Base-by-base conservation (phyloP, 2,888 invertebrate genomes). In the Chaetoderma sp. region DNA sequence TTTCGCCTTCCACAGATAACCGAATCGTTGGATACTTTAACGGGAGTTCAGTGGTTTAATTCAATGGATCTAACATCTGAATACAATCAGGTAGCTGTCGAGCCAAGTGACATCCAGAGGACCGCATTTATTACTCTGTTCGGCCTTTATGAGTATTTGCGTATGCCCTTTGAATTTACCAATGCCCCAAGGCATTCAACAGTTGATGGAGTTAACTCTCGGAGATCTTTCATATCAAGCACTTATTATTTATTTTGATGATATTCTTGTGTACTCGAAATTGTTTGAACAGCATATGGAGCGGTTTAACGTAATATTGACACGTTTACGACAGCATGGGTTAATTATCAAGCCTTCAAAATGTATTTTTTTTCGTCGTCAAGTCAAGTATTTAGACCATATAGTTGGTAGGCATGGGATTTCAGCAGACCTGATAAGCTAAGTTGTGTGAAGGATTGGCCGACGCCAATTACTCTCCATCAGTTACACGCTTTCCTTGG, bases 331-430 rank as follows among this genome's bases (percentile, higher is more conserved):
- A 16, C 16, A 16, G 4, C 5, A 23, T 2, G 64, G 64, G 13
- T 44, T 64, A 10, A 64, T 45, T 13, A 6, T 64, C 1, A 25
- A 27, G 1, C 60, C 60, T 2, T 49, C 47, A 16, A 54, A 52
- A 57, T 64, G 64, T 36, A n/a, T 60, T 27, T 45, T 64, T n/a
- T 54, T 60, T 32, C 21, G 54, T 33, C n/a, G 25, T 8, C 30
- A 60, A 13, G 47, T 64, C 18, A 16, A 23, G 1, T 64, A 54
- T 30, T 18, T 64, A 16, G 64, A 60, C 3, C 64, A 64, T 28
- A 60, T 60, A 21, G 49, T 64, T 13, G 28, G 42, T 8, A 32
- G 3, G 1, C 28, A 57, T 6, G 57, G 50, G 3, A 39, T 57
- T n/a, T 18, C 64, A 16, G 52, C 45, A 2, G 45, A 30, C 47